Conservation (phyloP, 2,888 invertebrate species). For the Phaedon cochleariae region DNA sequence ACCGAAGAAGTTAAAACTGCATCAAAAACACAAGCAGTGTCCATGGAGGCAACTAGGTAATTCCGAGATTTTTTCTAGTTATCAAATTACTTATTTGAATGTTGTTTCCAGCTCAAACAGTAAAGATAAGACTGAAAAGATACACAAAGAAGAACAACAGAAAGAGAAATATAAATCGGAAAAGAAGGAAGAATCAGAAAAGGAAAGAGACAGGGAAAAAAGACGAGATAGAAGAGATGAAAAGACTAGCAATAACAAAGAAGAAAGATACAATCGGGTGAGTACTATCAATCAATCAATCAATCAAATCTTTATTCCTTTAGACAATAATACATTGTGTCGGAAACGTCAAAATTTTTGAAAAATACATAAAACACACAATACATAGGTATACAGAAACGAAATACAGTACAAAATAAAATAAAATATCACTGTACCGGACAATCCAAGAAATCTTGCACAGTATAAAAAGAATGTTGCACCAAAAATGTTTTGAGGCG, state of each 20-base stretch:
- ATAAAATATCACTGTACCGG: no score
- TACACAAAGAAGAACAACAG: constrained; percentile 56
- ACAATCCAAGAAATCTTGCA: no score
- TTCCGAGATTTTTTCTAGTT: constrained; percentile 24
- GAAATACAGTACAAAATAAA: no score
- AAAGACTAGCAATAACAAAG: constrained; percentile 49
- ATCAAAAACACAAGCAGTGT: constrained; percentile 43
- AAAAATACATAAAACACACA: no score
- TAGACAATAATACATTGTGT: no score
- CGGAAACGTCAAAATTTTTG: no score
- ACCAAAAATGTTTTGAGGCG: no score
- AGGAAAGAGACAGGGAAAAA: constrained; percentile 70
- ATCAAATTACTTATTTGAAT: constrained; percentile 14
- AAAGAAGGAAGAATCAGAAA: constrained; percentile 68
- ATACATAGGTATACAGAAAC: no score
- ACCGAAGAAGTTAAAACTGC: constrained; percentile 48
- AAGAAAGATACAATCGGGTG: constrained; percentile 54
- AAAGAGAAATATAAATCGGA: constrained; percentile 67
- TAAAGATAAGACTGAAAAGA: constrained; percentile 59
- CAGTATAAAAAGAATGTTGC: no score
- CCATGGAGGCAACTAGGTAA: constrained; percentile 48
- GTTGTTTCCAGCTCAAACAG: constrained; percentile 28
- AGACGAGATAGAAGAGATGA: constrained; percentile 67
- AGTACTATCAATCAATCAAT: constrained; percentile 34
- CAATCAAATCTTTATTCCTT: no score